These are phyloP conservation scores for Cathartes aura DNA, from an alignment of 2,113 vertebrate genomes.

Conservation along the genomic window DNA sequence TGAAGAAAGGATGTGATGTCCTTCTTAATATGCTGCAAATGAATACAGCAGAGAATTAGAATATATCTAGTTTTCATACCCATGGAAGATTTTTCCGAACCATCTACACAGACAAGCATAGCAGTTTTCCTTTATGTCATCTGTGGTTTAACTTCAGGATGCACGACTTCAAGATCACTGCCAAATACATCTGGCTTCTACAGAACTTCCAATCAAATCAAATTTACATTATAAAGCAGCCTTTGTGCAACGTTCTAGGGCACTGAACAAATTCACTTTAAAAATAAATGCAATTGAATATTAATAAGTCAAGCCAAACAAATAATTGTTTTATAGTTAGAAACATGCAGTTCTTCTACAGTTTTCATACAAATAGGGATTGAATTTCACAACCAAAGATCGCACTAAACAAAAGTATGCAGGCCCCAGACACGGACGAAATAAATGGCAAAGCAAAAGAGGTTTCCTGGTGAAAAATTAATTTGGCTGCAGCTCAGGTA, in stretches of 20 bases:
- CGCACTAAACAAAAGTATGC: background rate
- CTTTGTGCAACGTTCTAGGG: constrained; percentile 18
- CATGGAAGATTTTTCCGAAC: background rate
- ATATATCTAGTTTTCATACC: background rate
- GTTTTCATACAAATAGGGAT: background rate
- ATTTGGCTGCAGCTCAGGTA: background rate
- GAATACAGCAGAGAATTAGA: background rate
- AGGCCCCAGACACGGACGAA: background rate
- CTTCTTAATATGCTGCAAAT: background rate
- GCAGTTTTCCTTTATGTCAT: background rate
- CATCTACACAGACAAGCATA: background rate
- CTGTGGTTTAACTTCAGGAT: constrained; percentile 12
- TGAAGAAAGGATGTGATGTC: background rate
- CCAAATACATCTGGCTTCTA: constrained; percentile 23
- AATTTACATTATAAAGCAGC: constrained; percentile 71
- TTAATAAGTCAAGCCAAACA: constrained; percentile 61
- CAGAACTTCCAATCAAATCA: constrained; percentile 34
- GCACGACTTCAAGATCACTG: background rate
- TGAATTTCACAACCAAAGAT: background rate
- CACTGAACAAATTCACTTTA: constrained; percentile 45
- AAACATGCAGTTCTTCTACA: background rate
- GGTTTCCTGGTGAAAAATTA: background rate
- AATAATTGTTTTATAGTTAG: constrained; percentile 9
- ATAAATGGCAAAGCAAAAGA: background rate
- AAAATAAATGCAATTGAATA: constrained; percentile 66